Evolutionary conservation across 1,140 invertebrate genomes (phyloP).

Genomic region (Danaus melanippus): DNA sequence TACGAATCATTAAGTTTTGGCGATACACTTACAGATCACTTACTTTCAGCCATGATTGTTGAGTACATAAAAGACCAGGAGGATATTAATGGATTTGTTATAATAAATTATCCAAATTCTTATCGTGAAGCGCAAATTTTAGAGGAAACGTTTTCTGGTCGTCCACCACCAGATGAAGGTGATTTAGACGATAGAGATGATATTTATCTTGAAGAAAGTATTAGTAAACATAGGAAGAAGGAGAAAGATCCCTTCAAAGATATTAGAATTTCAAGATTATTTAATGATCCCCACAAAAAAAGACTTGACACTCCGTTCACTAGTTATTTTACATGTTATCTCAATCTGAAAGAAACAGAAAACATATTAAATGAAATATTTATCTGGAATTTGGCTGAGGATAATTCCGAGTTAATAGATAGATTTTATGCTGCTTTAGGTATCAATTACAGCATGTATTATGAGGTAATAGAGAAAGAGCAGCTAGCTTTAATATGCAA

Average conservation of each 20-base stretch:
- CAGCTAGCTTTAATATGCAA: slow-evolving; percentile 71
- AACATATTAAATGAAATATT: slow-evolving; percentile 58
- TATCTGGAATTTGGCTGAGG: slow-evolving; percentile 55
- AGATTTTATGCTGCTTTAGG: slow-evolving; percentile 72
- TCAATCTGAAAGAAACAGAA: slow-evolving; percentile 64
- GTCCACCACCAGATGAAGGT: slow-evolving; percentile 38
- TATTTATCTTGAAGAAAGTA: slow-evolving; percentile 66
- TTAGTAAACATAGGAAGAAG: slow-evolving; percentile 49
- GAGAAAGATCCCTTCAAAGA: slow-evolving; percentile 50
- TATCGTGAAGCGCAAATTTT: slow-evolving; percentile 73
- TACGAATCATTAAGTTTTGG: slow-evolving; percentile 71
- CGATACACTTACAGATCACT: slow-evolving; percentile 68
- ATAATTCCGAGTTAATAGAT: slow-evolving; percentile 69
- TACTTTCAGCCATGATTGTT: slow-evolving; percentile 72
- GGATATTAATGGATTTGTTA: slow-evolving; percentile 73
- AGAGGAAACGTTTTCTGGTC: slow-evolving; percentile 69
- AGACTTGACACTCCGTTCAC: slow-evolving; percentile 42
- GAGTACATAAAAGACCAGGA: slow-evolving; percentile 73
- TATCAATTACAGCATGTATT: slow-evolving; percentile 73
- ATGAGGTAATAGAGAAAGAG: slow-evolving; percentile 68
- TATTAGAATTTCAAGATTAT: slow-evolving; percentile 57
- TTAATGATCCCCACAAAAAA: slow-evolving; percentile 59
- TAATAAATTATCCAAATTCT: slow-evolving; percentile 75
- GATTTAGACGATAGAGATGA: slow-evolving; percentile 47
- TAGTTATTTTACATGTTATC: slow-evolving; percentile 73